Evolutionary conservation across 2,113 vertebrate species (phyloP).

Genomic region (Erpornis zantholeuca): DNA sequence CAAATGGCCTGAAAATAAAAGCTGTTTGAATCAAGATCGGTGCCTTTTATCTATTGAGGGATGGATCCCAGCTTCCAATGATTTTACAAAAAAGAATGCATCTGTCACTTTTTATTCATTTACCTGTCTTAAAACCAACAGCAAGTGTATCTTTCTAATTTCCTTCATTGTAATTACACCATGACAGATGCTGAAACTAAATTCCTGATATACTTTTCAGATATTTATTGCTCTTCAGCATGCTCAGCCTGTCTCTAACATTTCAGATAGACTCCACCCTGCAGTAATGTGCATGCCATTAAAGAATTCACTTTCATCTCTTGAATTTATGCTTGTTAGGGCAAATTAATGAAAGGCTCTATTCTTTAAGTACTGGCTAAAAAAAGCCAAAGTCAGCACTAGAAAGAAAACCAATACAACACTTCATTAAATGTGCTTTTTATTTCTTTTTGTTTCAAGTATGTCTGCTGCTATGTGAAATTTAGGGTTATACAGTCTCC

Average conservation of each 20-base stretch:
- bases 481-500: background rate
- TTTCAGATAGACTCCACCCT: background rate
- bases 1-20: background rate
- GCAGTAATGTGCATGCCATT: slow-evolving; percentile 18
- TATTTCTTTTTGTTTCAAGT: slow-evolving; percentile 35
- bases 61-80: background rate
- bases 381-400: slow-evolving; percentile 57
- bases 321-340: slow-evolving; percentile 45
- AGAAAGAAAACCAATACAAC: slow-evolving; percentile 34
- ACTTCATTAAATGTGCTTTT: slow-evolving; percentile 31
- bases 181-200: background rate
- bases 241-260: background rate
- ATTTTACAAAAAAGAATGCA: background rate
- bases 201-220: background rate
- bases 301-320: slow-evolving; percentile 71
- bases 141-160: background rate
- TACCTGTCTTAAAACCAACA: background rate
- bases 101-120: background rate
- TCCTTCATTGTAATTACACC: background rate
- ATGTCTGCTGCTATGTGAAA: slow-evolving; percentile 1
- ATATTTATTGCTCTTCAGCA: slow-evolving; percentile 17
- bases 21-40: background rate
- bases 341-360: slow-evolving; percentile 59
- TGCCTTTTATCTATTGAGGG: background rate
- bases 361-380: slow-evolving; percentile 30